Conservation (phyloP, 2,113 vertebrate genomes). For the Colaptes auratus region DNA sequence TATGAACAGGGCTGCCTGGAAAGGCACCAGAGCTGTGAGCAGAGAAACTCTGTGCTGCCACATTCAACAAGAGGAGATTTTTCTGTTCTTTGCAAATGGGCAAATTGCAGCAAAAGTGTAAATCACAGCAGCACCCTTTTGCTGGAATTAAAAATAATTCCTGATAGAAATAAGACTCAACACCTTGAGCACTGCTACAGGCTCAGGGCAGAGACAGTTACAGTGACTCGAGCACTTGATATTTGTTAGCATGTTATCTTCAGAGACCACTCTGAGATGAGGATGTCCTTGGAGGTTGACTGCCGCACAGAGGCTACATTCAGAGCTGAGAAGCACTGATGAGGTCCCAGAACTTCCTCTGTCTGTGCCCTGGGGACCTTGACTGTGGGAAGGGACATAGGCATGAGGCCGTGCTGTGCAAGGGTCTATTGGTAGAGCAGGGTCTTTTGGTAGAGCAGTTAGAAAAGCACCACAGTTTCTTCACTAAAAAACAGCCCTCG, state of each 20-base stretch:
- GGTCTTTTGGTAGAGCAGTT: too few species aligned
- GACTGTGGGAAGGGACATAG: neutral
- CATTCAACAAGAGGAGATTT: fast-evolving
- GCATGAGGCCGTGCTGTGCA: neutral
- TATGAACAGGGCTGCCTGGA: neutral
- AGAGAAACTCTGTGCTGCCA: fast-evolving
- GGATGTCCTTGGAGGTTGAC: neutral
- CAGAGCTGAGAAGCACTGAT: neutral
- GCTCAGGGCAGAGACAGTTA: neutral
- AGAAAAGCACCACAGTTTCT: too few species aligned
- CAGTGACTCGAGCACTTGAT: fast-evolving
- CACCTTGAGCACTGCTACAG: neutral
- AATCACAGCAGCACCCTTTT: neutral
- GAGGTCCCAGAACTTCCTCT: neutral
- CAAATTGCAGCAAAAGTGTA: neutral
- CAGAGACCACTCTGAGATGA: neutral
- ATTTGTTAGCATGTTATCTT: neutral
- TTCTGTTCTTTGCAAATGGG: neutral
- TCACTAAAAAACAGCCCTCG: too few species aligned
- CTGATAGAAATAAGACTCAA: neutral
- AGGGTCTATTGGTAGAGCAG: too few species aligned
- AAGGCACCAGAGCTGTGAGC: neutral
- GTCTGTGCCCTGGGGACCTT: neutral
- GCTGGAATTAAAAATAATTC: too few species aligned
- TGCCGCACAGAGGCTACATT: fast-evolving